Percentiles rank a stretch among this genome's conserved stretches.
Evolutionary conservation across 2,797 vertebrate species (phyloP).

Genomic region (Lutjanus campechanus): DNA sequence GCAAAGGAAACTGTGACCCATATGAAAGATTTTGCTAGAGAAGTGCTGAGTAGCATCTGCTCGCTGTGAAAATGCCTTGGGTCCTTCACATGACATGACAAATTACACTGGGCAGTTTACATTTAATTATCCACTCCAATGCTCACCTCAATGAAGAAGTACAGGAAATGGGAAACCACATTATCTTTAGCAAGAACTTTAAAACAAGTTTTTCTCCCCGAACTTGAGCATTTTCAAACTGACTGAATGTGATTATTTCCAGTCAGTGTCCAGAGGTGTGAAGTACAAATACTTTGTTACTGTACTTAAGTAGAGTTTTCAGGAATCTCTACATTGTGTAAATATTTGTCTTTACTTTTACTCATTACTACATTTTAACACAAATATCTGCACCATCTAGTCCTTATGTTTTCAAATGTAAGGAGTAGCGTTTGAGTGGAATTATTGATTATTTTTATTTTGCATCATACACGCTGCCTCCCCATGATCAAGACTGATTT

Average conservation of each 20-base stretch:
- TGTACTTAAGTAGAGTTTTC: too few relatives aligned
- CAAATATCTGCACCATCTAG: too few relatives aligned
- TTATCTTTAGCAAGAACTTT: constrained; percentile 45
- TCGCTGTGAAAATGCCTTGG: constrained; percentile 82
- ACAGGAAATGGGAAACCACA: constrained; percentile 42
- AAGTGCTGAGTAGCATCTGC: constrained; percentile 88
- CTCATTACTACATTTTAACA: too few relatives aligned
- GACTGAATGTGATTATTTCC: constrained; percentile 22
- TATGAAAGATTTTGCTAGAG: constrained; percentile 81
- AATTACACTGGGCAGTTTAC: constrained; percentile 87
- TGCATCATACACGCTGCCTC: too few relatives aligned
- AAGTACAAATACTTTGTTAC: too few relatives aligned
- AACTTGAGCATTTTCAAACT: constrained; percentile 30
- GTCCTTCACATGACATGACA: constrained; percentile 87
- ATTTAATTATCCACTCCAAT: constrained; percentile 87
- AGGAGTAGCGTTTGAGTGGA: too few relatives aligned
- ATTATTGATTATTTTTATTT: too few relatives aligned
- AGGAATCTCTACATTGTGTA: too few relatives aligned
- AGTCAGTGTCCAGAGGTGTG: neutral
- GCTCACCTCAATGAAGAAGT: constrained; percentile 73
- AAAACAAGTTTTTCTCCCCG: neutral
- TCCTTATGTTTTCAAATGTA: too few relatives aligned
- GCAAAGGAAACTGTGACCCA: constrained; percentile 84
- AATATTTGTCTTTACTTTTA: too few relatives aligned
- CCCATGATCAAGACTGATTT: too few relatives aligned